Percentiles rank a stretch among this genome's conserved stretches.
phyloP scores from a whole-genome alignment of 2,113 vertebrate species.

The Lagopus muta region DNA sequence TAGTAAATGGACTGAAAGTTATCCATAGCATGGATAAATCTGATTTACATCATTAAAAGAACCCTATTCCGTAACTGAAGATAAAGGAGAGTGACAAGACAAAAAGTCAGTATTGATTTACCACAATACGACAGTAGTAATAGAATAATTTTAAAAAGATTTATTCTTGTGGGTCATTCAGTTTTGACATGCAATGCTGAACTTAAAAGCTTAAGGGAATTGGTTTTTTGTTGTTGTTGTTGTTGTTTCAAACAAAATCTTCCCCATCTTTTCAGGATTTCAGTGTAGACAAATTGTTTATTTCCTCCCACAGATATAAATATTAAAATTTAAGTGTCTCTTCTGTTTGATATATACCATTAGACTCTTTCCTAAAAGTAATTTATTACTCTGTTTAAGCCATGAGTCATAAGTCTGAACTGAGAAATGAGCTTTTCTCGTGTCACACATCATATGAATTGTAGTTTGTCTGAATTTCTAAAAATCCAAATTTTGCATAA shows the following conservation, averaged over 20 bases:
- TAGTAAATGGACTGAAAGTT: not conserved
- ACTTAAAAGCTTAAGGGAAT: not conserved
- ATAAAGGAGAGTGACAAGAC: not conserved
- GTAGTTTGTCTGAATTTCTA: not conserved
- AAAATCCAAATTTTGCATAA: not conserved
- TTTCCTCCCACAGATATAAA: not conserved
- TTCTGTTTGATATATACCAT: constrained; percentile 1
- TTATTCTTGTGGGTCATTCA: not conserved
- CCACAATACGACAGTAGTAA: not conserved
- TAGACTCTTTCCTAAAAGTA: not conserved
- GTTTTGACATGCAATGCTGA: not conserved
- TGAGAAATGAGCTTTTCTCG: not conserved
- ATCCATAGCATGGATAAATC: not conserved
- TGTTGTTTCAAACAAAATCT: not conserved
- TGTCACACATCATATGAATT: not conserved
- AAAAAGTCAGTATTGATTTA: constrained; percentile 35
- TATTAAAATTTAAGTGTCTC: constrained; percentile 2
- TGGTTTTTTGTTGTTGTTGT: not conserved
- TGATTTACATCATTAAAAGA: constrained; percentile 20
- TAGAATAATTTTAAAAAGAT: not conserved
- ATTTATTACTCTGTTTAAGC: constrained; percentile 30
- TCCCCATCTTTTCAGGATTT: not conserved
- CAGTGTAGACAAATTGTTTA: not conserved
- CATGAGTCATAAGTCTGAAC: constrained; percentile 18
- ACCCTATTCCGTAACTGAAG: not conserved